Base-by-base conservation (phyloP, 2,888 invertebrate species). In the Macaria liturata region DNA sequence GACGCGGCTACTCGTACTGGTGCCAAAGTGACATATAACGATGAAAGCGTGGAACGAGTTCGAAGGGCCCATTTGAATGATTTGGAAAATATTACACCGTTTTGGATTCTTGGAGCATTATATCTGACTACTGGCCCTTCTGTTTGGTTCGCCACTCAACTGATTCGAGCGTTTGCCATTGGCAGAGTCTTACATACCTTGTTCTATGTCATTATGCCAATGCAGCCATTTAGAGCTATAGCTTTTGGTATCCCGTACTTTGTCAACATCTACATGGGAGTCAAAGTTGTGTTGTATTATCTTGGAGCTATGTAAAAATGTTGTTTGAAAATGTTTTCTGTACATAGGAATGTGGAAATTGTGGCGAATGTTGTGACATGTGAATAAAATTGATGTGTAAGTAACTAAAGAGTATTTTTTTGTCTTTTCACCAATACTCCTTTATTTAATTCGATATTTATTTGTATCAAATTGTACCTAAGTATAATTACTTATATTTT, bases 61-160 rank as follows among this genome's bases (percentile, higher is more conserved):
- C 78, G 91, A 0, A 82, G 94, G 73, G 95, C 95, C 7, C 95
- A 95, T 75, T 86, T 93, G 68, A 96, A 96, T 72, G 95, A 96
- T 76, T 75, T 95, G 79, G 95, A 95, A 82, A 96, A 95, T 78
- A 95, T 96, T 54, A 91, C 94, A 0, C 88, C 93, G 0, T 96
- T 95, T 76, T 91, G 95, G 77, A 70, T 94, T 9, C 79, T 94
- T 37, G 94, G 93, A 4, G 89, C 93, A 4, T 76, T 94, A 56
- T 96, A 95, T 83, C 74, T 94, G 57, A 85, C 93, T 34, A 95
- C 94, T 0, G 86, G 87, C 0, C 95, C 95, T 0, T 80, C 66
- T 2, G 74, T 67, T 0, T 76, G 77, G 20, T 84, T 79, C 81
- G 88, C 90, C 3, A 78, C 75, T 30, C 63, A 85, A 6, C 75